phyloP scores from a whole-genome alignment of 2,888 invertebrate genomes.

The Pristionchus arcanus region DNA sequence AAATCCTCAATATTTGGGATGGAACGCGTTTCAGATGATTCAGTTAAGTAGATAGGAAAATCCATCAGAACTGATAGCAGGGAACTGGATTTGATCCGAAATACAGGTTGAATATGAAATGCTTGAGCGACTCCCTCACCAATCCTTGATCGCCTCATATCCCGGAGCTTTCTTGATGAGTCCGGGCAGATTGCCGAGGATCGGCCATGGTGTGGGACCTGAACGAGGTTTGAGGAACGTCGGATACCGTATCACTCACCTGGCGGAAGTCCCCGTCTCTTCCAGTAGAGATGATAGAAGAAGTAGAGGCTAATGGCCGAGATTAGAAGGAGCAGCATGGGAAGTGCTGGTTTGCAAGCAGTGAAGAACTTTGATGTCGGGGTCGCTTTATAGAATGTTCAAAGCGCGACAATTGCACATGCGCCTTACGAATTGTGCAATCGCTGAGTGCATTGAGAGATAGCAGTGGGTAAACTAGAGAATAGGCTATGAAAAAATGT shows the following conservation, averaged over 20 bases:
- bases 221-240: neutral
- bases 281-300: conserved; percentile 52
- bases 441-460: neutral
- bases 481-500: neutral
- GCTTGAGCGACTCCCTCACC: neutral
- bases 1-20: neutral
- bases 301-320: conserved; percentile 37
- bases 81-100: neutral
- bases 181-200: conserved; percentile 43
- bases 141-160: conserved; percentile 45
- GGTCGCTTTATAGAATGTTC: neutral
- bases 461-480: conserved; percentile 31
- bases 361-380: neutral
- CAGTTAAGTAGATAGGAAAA: too few species aligned
- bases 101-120: neutral
- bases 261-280: conserved; percentile 46
- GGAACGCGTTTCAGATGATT: neutral
- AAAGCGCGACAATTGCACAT: neutral
- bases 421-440: conserved; percentile 22
- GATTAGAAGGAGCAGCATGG: conserved; percentile 35
- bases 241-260: neutral
- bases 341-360: neutral
- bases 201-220: conserved; percentile 52
- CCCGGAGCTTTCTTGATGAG: conserved; percentile 45
- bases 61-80: neutral